These are phyloP conservation scores for Sitophilus oryzae DNA, from an alignment of 1,140 invertebrate genomes.

Conservation along the genomic window DNA sequence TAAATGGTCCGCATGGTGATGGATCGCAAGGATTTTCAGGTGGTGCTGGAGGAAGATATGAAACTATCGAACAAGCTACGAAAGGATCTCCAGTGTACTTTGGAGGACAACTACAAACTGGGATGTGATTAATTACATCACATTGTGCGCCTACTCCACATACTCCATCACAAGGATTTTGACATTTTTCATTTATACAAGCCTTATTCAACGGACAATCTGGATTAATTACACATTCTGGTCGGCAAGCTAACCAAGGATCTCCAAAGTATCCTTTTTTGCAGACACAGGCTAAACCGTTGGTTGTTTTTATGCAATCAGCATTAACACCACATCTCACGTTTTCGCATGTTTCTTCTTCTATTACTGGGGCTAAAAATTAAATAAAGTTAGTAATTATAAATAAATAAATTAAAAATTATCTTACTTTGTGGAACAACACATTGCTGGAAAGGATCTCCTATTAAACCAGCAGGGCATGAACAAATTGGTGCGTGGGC, in stretches of 20 bases:
- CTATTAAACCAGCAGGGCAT: conserved; percentile 63
- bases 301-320: conserved; percentile 55
- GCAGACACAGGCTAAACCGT: conserved; percentile 58
- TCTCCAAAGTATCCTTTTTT: conserved; percentile 63
- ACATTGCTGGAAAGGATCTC: conserved; percentile 79
- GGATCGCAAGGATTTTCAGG: conserved; percentile 58
- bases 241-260: conserved; percentile 65
- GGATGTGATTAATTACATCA: conserved; percentile 68
- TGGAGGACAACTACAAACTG: conserved; percentile 69
- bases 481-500: conserved; percentile 72
- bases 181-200: conserved; percentile 74
- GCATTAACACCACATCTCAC: conserved; percentile 69
- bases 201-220: conserved; percentile 64
- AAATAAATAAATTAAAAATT: conserved; percentile 1
- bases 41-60: conserved; percentile 39
- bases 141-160: conserved; percentile 72
- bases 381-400: conserved; percentile 2
- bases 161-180: conserved; percentile 69
- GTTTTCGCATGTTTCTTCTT: conserved; percentile 58
- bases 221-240: conserved; percentile 73
- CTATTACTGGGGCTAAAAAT: conserved; percentile 41
- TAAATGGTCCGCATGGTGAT: conserved; percentile 73
- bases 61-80: conserved; percentile 57
- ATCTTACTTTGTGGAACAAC: conserved; percentile 48
- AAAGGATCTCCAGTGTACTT: conserved; percentile 74